Percentiles rank a stretch among this genome's conserved stretches.
phyloP scores from a whole-genome alignment of 2,888 invertebrate species.

The Yponomeuta evonymella region DNA sequence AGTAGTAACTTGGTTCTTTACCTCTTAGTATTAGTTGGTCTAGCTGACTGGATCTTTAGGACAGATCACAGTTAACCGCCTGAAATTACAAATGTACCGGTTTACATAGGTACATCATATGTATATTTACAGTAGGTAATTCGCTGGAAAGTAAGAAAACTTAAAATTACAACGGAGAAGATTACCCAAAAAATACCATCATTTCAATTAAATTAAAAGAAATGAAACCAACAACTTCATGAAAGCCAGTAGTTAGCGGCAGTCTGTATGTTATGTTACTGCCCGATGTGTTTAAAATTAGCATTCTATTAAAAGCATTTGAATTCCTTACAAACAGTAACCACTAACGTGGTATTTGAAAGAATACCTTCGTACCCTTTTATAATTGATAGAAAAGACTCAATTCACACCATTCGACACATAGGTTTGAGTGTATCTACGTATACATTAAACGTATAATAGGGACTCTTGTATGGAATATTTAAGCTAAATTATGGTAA shows the following conservation, averaged over 20 bases:
- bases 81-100: neutral
- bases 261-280: conserved; percentile 12
- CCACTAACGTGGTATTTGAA: neutral
- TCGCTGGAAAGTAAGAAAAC: too few relatives aligned
- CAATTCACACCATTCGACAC: neutral
- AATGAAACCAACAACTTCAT: neutral
- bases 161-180: too few relatives aligned
- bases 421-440: too few relatives aligned
- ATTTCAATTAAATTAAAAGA: neutral
- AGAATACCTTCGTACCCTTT: neutral
- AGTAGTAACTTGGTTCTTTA: too few relatives aligned
- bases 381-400: neutral
- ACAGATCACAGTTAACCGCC: neutral
- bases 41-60: neutral
- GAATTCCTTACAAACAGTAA: conserved; percentile 18
- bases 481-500: too few relatives aligned
- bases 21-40: neutral
- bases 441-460: too few relatives aligned
- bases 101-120: neutral
- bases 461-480: too few relatives aligned
- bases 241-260: neutral
- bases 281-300: conserved; percentile 51
- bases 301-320: conserved; percentile 52
- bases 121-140: neutral
- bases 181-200: neutral